Evolutionary conservation across 2,797 vertebrate genomes (phyloP), one percentile per base, ranked within the genome.

Genomic region (Notolabrus celidotus): DNA sequence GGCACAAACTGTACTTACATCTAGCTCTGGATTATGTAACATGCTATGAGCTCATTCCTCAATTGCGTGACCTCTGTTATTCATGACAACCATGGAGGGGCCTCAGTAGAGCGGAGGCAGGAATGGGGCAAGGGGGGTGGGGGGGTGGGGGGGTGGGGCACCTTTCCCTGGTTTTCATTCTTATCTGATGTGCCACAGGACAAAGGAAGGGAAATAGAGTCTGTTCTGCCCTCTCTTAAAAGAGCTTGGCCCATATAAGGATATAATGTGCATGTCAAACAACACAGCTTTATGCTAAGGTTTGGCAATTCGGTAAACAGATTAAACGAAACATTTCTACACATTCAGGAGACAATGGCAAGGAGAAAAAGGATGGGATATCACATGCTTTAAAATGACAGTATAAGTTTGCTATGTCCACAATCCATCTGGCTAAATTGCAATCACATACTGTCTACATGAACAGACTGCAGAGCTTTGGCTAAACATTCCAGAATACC

Each of bases 161-260:
- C 45, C 34, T n/a, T 74, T 50, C 52, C 56, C 61, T 46, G 25
- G 36, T 67, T 80, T n/a, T 69, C 34, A 74, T 19, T 47, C 54
- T 79, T 79, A 84, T 84, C 83, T 86, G 55, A 83, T 80, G 56
- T 66, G 41, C 52, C 33, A 51, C 33, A 54, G 54, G 62, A 86
- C 77, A 87, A 85, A 85, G 45, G 54, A 60, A 58, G 38, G 34
- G 0, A 75, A 70, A 71, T 15, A 3, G 0, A 50, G 41, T 68
- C 68, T 57, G 31, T 64, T 74, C 34, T 70, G 56, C 19, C 42
- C 39, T 46, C 52, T 68, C 53, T 59, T 66, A 41, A 68, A 81
- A 60, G 23, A 70, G 23, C 64, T 60, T 17, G 59, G 39, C 22
- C n/a, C 22, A 33, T 54, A 57, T 61, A 20, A 76, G 77, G 59